Base-by-base conservation (phyloP, 2,797 vertebrate species). In the Pachyuromys duprasi region DNA sequence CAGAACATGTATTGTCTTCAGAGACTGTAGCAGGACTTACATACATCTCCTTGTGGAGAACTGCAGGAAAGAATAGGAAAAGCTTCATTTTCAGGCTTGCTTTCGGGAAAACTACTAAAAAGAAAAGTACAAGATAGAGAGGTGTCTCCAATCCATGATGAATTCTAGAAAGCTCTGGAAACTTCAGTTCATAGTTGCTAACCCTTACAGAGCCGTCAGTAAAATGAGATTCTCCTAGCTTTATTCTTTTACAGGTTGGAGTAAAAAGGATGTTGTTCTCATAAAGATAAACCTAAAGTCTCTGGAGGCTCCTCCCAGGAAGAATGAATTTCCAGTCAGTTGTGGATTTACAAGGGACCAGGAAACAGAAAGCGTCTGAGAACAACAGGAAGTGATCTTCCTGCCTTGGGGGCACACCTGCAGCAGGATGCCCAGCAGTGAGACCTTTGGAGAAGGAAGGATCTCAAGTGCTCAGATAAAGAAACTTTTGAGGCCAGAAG, bases 21-120 rank as follows among this genome's bases (percentile, higher is more conserved):
- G 81, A 53, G 63, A 69, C 62, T 17, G 62, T 13, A 63, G 79
- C 17, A n/a, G 49, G 33, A n/a, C 9, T 12, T n/a, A n/a, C n/a
- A n/a, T 86, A 42, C 4, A 15, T n/a, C 13, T 89, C 60, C 65
- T 22, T 8, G 31, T 62, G 55, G 1, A 20, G 8, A 57, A 9
- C n/a, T 36, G 42, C 65, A 72, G 49, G 57, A 28, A 76, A 31
- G 39, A 28, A 22, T 7, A 70, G 42, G 28, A 33, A 94, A 69
- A 42, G n/a, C 17, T 13, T 86, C 33, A 24, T 0, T 5, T 81
- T 63, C 42, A 63, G 49, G 57, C 33, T 78, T 22, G 42, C 55
- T 94, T 95, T 92, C 49, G 87, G 69, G 84, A 91, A 90, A 91
- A 55, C 4, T 65, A 95, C 78, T 18, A 63, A 6, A 9, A n/a